Evolutionary conservation across 2,888 invertebrate species (phyloP), one percentile per base, ranked within the genome.

Genomic region (Ornithoptera alexandrae): DNA sequence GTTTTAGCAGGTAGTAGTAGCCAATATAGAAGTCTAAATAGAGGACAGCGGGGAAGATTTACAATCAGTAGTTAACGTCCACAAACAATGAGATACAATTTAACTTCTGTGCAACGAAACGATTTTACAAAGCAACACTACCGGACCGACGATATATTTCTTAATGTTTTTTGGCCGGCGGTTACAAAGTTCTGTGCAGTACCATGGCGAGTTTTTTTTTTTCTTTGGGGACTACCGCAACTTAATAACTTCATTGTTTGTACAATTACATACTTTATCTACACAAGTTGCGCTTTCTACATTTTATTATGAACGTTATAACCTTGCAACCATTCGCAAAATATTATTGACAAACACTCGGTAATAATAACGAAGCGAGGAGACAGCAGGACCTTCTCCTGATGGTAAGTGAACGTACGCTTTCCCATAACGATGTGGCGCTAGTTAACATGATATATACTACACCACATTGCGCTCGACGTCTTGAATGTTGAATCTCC

Each of bases 41-140:
- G 73, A 75, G 82, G 79, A 82, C 84, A 82, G 79, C 78, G 81
- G 78, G 81, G 78, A 79, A 88, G 85, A 90, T 89, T 89, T 90
- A 90, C 84, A 87, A 85, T 87, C 84, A 80, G 86, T 84, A 85
- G 84, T 88, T 87, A 89, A 86, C 84, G 87, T 85, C 84, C 83
- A 74, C 81, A 81, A 84, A 88, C 89, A 88, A 88, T 87, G 88
- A 88, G 87, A 87, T 86, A 89, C 86, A 88, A 87, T 89, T 87
- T 87, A 86, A 86, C 87, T 85, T 84, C 80, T 71, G 65, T 53
- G 77, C 82, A 82, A 80, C 85, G 80, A 79, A 82, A 79, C 82
- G 77, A 85, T 85, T 88, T 88, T 86, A 83, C 84, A 84, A 87
- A 85, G 83, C 86, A 84, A 80, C 81, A 80, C 80, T 79, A 77